These are phyloP conservation scores for Synanthedon formicaeformis DNA, from an alignment of 2,888 invertebrate genomes.

Conservation along the genomic window DNA sequence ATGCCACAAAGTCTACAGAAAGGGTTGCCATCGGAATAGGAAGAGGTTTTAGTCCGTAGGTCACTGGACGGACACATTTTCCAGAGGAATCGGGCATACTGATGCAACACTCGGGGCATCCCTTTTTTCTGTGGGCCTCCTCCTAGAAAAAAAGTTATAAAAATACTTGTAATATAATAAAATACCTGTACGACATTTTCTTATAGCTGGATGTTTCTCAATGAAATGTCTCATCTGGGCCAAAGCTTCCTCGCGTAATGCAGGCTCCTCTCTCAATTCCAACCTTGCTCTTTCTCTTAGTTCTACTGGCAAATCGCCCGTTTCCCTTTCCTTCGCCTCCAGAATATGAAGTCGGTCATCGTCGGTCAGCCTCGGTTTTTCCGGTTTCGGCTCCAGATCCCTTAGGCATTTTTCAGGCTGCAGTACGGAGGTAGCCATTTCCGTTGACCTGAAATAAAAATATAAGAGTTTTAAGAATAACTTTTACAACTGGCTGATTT, in stretches of 20 bases:
- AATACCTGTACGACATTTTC: conserved; percentile 77
- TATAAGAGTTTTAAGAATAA: background rate
- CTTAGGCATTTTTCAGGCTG: conserved; percentile 52
- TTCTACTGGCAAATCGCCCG: conserved; percentile 63
- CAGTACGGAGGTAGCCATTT: conserved; percentile 61
- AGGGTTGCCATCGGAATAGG: no score
- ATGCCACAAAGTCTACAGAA: no score
- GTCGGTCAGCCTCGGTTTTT: conserved; percentile 43
- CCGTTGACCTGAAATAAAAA: conserved; percentile 19
- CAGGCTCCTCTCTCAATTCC: conserved; percentile 85
- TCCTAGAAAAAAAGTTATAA: no score
- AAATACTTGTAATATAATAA: background rate
- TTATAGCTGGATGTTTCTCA: conserved; percentile 83
- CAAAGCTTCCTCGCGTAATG: conserved; percentile 78
- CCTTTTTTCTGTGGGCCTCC: no score
- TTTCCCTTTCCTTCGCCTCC: conserved; percentile 50
- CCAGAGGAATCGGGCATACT: no score
- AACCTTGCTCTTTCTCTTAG: conserved; percentile 74
- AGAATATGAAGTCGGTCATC: conserved; percentile 41
- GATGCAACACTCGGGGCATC: no score
- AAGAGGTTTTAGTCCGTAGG: no score
- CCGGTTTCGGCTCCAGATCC: conserved; percentile 42
- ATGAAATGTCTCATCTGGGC: conserved; percentile 87
- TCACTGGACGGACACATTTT: no score
- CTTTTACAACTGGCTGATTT: background rate